A percentile compares a stretch with the other conserved stretches of the same genome.
phyloP scores from a whole-genome alignment of 1,140 invertebrate species.

The Coelopa frigida region DNA sequence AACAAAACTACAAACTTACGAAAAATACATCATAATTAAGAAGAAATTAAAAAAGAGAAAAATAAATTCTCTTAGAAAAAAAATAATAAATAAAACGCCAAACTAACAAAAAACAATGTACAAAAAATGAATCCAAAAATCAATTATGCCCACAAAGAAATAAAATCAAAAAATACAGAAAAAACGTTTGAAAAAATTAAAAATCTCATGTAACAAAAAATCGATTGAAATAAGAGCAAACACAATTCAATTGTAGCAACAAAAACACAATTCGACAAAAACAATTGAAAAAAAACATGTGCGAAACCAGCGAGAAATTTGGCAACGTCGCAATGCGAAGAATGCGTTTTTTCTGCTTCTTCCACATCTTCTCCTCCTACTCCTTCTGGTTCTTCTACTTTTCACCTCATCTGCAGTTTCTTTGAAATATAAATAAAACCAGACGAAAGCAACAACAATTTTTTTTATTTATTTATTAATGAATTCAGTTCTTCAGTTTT shows the following conservation, averaged over 20 bases:
- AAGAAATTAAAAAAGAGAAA: neutral
- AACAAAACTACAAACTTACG: neutral
- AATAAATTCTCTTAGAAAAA: constrained; percentile 8
- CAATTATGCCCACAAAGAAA: constrained; percentile 5
- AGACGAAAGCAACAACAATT: neutral
- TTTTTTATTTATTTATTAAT: neutral
- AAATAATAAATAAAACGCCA: constrained; percentile 3
- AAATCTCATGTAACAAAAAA: no score
- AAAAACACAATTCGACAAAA: neutral
- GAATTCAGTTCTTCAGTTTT: neutral
- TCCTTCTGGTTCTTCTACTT: neutral
- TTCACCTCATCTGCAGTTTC: constrained; percentile 18
- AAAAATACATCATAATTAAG: constrained; percentile 1
- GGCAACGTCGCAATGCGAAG: constrained; percentile 11
- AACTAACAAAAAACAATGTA: constrained; percentile 1
- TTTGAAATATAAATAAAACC: constrained; percentile 16
- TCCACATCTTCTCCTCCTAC: constrained; percentile 1
- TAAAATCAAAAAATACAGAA: no score
- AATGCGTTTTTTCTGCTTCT: constrained; percentile 8
- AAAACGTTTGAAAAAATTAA: no score
- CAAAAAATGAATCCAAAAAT: constrained; percentile 7
- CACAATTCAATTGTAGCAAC: neutral
- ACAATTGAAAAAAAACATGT: neutral
- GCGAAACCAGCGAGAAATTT: constrained; percentile 9
- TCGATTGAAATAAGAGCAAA: constrained; percentile 3